Evolutionary conservation across 2,113 vertebrate species (phyloP).

Genomic region (Grantiella picta): DNA sequence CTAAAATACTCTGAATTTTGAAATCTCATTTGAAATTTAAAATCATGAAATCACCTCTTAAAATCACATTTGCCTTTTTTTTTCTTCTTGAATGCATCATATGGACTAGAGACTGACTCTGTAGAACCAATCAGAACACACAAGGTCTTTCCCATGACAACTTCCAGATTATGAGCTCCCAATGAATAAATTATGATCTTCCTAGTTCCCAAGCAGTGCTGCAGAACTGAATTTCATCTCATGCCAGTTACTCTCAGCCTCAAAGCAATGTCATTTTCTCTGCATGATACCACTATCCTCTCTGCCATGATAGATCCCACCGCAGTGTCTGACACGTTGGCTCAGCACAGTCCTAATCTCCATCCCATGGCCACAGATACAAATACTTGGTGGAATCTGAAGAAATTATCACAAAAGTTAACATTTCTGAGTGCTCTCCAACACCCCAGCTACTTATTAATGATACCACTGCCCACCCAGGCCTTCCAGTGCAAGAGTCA

Average conservation of each 20-base stretch:
- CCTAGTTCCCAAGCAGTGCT: not conserved
- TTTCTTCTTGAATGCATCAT: not conserved
- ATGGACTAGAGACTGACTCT: not conserved
- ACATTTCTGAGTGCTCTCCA: not conserved
- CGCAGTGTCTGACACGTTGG: rapidly evolving
- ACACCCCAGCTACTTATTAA: not conserved
- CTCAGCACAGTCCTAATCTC: not conserved
- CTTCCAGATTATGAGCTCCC: not conserved
- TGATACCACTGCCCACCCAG: not conserved
- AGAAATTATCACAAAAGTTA: not conserved
- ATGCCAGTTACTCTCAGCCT: not conserved
- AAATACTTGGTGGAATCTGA: not conserved
- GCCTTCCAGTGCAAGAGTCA: not conserved
- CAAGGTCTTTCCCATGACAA: not conserved
- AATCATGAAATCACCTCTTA: not conserved
- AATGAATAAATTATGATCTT: not conserved
- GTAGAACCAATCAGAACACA: not conserved
- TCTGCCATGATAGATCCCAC: not conserved
- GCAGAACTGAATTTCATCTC: not conserved
- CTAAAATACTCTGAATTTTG: not conserved
- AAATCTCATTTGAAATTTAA: not conserved
- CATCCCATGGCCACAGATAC: not conserved
- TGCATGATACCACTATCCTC: rapidly evolving
- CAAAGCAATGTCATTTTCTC: not conserved
- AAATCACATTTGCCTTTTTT: not conserved